A percentile compares a stretch with the other conserved stretches of the same genome.
Conservation (phyloP, 2,113 vertebrate genomes). For the Odocoileus virginianus region DNA sequence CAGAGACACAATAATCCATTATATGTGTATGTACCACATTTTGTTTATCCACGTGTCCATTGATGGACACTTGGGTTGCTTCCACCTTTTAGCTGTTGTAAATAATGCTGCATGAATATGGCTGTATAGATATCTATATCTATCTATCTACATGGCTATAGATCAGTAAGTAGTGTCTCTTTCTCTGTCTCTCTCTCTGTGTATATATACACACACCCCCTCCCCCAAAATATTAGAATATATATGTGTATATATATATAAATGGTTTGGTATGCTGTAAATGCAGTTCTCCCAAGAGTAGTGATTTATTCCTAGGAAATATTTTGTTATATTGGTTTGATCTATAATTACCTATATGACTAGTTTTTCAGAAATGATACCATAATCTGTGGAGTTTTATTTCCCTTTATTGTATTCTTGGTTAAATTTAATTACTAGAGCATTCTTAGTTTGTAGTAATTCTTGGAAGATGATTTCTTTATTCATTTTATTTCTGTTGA, state of each 20-base stretch:
- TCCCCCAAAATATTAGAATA: neutral
- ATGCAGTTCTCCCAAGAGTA: neutral
- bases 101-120: neutral
- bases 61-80: neutral
- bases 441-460: neutral
- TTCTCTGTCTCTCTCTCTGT: neutral
- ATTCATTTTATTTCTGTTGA: slow-evolving; percentile 24
- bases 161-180: neutral
- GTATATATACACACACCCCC: neutral
- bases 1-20: neutral
- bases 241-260: neutral
- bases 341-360: neutral
- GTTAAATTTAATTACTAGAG: neutral
- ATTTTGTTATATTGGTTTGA: neutral
- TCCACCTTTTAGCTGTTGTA: neutral
- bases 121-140: neutral
- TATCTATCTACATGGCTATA: neutral
- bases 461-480: neutral
- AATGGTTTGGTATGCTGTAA: neutral
- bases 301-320: neutral
- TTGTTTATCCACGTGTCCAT: neutral
- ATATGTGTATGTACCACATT: neutral
- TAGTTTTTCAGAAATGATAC: neutral
- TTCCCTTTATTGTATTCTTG: neutral
- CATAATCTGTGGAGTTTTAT: neutral